phyloP scores from a whole-genome alignment of 2,113 vertebrate genomes.

The Chamaea fasciata region DNA sequence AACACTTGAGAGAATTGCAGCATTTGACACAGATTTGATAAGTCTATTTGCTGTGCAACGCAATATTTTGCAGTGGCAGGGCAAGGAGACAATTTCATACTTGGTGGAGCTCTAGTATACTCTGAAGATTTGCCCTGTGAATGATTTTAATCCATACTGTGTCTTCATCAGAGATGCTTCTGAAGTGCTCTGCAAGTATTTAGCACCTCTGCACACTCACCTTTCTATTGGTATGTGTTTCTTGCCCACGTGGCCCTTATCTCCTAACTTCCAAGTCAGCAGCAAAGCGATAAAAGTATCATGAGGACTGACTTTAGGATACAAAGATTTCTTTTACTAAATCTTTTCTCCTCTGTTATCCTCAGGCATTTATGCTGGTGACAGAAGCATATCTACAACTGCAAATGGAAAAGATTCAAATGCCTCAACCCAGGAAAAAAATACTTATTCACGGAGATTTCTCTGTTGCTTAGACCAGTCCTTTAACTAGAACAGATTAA shows the following conservation, averaged over 20 bases:
- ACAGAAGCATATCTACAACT: not conserved
- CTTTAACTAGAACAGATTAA: not conserved
- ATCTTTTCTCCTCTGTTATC: not conserved
- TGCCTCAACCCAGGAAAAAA: not conserved
- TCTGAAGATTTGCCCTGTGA: not conserved
- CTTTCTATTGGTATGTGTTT: not conserved
- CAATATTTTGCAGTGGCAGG: not conserved
- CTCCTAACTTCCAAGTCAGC: not conserved
- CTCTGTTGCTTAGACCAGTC: not conserved
- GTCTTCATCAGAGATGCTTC: not conserved
- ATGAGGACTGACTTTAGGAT: not conserved
- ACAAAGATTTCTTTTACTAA: not conserved
- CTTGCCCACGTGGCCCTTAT: not conserved
- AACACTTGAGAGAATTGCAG: not conserved
- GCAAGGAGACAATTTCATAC: not conserved
- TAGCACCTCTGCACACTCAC: not conserved
- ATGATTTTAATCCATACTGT: not conserved
- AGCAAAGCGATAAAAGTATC: not conserved
- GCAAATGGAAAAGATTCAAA: constrained; percentile 15
- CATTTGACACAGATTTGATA: not conserved
- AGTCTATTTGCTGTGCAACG: not conserved
- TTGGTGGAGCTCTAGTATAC: not conserved
- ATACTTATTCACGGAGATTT: not conserved
- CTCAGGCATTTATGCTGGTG: not conserved
- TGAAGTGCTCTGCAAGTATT: not conserved